Percentiles rank a stretch among this genome's conserved stretches.
phyloP scores from a whole-genome alignment of 2,113 vertebrate species.

The Struthio camelus region DNA sequence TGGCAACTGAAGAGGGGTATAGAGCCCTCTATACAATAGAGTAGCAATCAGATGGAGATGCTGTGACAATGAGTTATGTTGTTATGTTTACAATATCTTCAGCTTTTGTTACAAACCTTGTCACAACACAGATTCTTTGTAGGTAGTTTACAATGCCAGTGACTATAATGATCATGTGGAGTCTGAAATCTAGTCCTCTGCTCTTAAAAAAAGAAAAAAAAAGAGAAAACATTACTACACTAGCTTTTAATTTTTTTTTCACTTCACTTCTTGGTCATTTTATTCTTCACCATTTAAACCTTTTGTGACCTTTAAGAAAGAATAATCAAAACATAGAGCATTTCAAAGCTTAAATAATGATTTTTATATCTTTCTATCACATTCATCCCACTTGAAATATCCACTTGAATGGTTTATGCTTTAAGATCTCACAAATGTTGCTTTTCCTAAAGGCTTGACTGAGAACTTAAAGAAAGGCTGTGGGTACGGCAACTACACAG shows the following conservation, averaged over 20 bases:
- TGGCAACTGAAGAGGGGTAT: accelerated
- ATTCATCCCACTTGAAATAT: background rate
- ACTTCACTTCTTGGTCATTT: background rate
- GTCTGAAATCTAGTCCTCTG: background rate
- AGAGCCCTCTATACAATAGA: background rate
- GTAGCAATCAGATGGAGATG: background rate
- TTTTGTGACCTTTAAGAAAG: background rate
- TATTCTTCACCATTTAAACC: background rate
- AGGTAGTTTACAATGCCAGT: background rate
- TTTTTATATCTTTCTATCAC: background rate
- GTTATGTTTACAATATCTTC: accelerated
- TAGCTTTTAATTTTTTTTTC: background rate
- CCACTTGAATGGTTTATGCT: background rate
- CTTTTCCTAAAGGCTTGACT: background rate
- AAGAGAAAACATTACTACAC: background rate
- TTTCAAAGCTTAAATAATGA: background rate
- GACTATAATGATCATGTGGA: background rate
- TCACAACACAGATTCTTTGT: background rate
- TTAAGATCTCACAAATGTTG: too few relatives aligned
- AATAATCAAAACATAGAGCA: background rate
- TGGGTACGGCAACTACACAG: background rate
- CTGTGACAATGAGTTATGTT: accelerated
- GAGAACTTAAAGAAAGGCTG: background rate
- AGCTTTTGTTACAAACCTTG: background rate
- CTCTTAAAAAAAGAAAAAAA: background rate